Evolutionary conservation across 1,140 invertebrate species (phyloP).

Genomic region (Lepidurus packardi): DNA sequence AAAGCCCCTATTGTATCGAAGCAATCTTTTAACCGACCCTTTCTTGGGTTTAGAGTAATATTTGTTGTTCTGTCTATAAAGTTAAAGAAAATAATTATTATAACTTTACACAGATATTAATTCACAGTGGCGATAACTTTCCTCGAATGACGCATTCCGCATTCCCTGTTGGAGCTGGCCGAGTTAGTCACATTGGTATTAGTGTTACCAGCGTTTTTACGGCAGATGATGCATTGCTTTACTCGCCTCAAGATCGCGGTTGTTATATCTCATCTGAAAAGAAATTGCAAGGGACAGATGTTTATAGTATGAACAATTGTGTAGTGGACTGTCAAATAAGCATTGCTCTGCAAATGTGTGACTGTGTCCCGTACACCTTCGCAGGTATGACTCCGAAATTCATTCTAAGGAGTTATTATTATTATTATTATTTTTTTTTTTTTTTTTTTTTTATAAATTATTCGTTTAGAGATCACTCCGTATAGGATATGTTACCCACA

Average conservation of each 20-base stretch:
- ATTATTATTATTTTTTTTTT: too few species aligned
- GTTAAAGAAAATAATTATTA: background rate
- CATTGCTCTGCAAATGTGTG: background rate
- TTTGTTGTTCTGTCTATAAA: background rate
- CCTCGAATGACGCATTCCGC: background rate
- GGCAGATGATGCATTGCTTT: background rate
- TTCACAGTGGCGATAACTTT: background rate
- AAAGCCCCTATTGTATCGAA: background rate
- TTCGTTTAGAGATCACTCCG: background rate
- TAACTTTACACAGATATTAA: background rate
- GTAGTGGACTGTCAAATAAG: background rate
- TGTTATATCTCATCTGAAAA: background rate
- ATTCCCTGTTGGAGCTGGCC: background rate
- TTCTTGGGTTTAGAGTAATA: background rate
- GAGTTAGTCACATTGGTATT: background rate
- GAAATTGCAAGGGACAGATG: background rate
- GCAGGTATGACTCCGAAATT: background rate
- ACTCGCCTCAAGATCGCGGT: background rate
- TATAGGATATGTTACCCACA: constrained; percentile 1
- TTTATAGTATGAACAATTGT: background rate
- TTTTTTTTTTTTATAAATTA: background rate
- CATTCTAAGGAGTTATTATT: background rate
- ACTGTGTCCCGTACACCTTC: background rate
- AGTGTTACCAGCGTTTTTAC: background rate
- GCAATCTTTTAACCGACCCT: background rate